A percentile compares a stretch with the other conserved stretches of the same genome.
These are phyloP conservation scores for Sarcophaga subvicina DNA, from an alignment of 2,888 invertebrate genomes.

Conservation along the genomic window DNA sequence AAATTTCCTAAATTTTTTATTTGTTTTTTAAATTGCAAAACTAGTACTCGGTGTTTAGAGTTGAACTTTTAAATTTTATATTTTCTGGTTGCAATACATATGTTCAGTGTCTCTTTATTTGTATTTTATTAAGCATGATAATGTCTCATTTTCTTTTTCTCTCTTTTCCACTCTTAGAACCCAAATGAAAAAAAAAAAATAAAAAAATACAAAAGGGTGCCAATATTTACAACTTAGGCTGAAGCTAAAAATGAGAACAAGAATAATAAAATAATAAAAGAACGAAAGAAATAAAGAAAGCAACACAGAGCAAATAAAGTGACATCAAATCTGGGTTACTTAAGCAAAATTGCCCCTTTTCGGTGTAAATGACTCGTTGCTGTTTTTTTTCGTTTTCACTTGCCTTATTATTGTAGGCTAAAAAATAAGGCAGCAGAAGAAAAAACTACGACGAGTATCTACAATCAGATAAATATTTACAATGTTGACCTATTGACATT, in stretches of 20 bases:
- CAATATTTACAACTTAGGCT: no score
- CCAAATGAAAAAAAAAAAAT: not conserved
- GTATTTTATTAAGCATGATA: conserved; percentile 30
- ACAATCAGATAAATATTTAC: conserved; percentile 68
- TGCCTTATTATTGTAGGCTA: not conserved
- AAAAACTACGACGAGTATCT: conserved; percentile 16
- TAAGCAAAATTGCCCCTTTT: no score
- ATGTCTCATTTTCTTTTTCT: conserved; percentile 13
- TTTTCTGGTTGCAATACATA: not conserved
- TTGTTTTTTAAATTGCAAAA: no score
- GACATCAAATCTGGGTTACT: conserved; percentile 59
- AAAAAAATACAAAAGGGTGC: no score
- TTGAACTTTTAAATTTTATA: no score
- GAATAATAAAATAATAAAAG: conserved; percentile 19
- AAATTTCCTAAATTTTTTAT: no score
- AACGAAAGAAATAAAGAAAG: not conserved
- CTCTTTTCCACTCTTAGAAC: not conserved
- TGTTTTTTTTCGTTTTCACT: conserved; percentile 36
- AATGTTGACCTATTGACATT: conserved; percentile 69
- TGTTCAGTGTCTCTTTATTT: not conserved
- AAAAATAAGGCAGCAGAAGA: conserved; percentile 19
- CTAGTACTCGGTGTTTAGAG: no score
- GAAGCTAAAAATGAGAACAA: conserved; percentile 32
- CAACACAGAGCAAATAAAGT: conserved; percentile 25
- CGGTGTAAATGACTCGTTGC: conserved; percentile 42